Base-by-base conservation (phyloP, 2,888 invertebrate genomes). In the Emmelina monodactyla region DNA sequence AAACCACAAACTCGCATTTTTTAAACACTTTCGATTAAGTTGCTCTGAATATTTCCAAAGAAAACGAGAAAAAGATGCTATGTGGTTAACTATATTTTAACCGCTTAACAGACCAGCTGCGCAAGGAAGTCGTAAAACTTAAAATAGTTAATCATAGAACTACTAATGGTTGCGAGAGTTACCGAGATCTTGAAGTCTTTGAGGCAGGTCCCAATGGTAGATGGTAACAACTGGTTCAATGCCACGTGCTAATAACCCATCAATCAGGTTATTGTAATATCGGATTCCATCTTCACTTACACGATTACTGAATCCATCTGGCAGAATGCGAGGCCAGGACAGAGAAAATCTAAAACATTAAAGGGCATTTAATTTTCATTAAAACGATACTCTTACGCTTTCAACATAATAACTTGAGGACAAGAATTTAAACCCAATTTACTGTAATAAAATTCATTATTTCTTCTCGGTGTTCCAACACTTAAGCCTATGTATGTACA, bases 321-420 rank as follows among this genome's bases (percentile, higher is more conserved):
- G 70, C 0, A 70, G 49, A 0, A 88, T 61, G 10, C 88, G 62
- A 0, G 83, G 41, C 88, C 88, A 88, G 1, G 85, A 76, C 37
- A 85, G 60, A 0, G 83, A 84, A 47, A 85, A 82, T 35, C 83
- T 68, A 41, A n/a, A 39, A 44, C 37, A 4, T 9, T 14, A n/a
- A n/a, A n/a, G 1, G 16, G 22, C 14, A 5, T 12, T 5, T 1
- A 19, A 2, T 6, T 10, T 5, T 33, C 14, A 16, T 14, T 9
- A 4, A 16, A 12, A 10, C n/a, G n/a, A n/a, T 16, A 2, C 2
- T 12, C 1, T 32, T n/a, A 2, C n/a, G 5, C 28, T 9, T 11
- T 10, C 9, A n/a, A 28, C n/a, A 9, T 3, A 9, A 5, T 28
- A 3, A 28, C 28, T 5, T 3, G 3, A 3, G 9, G 7, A n/a